These are phyloP conservation scores for Neuroscelio doddi DNA, from an alignment of 2,888 invertebrate species.

Conservation along the genomic window DNA sequence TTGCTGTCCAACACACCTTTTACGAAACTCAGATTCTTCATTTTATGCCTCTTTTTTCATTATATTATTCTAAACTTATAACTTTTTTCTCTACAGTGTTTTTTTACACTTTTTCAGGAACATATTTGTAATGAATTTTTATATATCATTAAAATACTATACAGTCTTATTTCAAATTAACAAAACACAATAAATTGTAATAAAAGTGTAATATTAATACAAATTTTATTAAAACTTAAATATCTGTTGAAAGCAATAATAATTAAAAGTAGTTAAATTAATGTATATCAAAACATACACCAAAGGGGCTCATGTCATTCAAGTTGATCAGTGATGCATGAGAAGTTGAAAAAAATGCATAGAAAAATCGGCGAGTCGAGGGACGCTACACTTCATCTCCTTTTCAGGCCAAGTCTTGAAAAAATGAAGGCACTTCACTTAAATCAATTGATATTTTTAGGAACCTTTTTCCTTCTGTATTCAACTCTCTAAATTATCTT, in stretches of 20 bases:
- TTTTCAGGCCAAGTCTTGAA: conserved; percentile 7
- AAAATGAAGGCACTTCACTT: conserved; percentile 12
- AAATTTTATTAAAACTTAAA: conserved; percentile 4
- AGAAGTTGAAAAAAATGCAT: conserved; percentile 7
- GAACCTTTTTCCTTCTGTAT: background rate
- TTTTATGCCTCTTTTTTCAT: background rate
- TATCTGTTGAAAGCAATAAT: conserved; percentile 31
- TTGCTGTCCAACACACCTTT: conserved; percentile 44
- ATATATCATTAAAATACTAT: too few relatives aligned
- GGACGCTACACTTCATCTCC: conserved; percentile 5
- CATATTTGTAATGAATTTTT: too few relatives aligned
- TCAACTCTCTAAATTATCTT: background rate
- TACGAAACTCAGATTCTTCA: conserved; percentile 19
- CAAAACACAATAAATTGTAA: too few relatives aligned
- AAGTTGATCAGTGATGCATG: conserved; percentile 34
- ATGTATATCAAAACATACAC: conserved; percentile 33
- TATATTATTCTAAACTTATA: too few relatives aligned
- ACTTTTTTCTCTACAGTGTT: background rate
- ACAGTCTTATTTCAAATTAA: too few relatives aligned
- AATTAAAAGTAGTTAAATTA: conserved; percentile 37
- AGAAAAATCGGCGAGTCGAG: conserved; percentile 8
- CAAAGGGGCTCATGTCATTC: conserved; percentile 37
- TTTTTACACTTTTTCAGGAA: too few relatives aligned
- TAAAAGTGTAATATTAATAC: too few relatives aligned
- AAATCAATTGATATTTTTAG: background rate